A percentile compares a stretch with the other conserved stretches of the same genome.
Evolutionary conservation across 2,113 vertebrate species (phyloP).

Genomic region (Hucho hucho): DNA sequence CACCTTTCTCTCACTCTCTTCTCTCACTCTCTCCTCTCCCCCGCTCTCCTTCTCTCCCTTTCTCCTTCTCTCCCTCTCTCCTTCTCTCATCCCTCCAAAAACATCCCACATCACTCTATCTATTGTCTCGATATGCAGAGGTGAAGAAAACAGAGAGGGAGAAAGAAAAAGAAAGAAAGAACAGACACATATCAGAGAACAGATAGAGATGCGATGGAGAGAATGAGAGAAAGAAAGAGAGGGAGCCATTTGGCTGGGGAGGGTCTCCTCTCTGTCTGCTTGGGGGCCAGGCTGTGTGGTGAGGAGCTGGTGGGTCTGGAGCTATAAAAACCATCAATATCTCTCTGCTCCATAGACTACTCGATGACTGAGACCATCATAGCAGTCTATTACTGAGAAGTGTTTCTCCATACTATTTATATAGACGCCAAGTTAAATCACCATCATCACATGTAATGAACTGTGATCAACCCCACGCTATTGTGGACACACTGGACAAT

Average conservation of each 20-base stretch:
- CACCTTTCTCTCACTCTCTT: background rate
- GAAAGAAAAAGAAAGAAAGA: background rate
- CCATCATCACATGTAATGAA: too few relatives aligned
- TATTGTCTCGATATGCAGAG: too few relatives aligned
- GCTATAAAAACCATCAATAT: background rate
- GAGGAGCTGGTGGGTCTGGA: background rate
- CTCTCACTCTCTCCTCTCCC: background rate
- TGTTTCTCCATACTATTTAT: background rate
- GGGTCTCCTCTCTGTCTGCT: background rate
- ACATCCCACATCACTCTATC: too few relatives aligned
- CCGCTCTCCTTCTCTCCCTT: background rate
- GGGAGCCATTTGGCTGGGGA: background rate
- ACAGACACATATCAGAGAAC: background rate
- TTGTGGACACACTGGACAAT: too few relatives aligned
- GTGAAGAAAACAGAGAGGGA: background rate
- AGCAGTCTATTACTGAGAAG: background rate
- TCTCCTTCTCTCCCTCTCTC: background rate
- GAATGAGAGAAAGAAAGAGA: background rate
- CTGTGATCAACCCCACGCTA: too few relatives aligned
- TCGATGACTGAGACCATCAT: background rate
- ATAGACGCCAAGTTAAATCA: too few relatives aligned
- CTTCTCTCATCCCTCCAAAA: background rate
- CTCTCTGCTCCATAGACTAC: background rate
- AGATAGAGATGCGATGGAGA: background rate
- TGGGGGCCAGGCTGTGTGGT: background rate